phyloP scores from a whole-genome alignment of 1,140 invertebrate genomes.

The Hermatobates lingyangjiaoensis region DNA sequence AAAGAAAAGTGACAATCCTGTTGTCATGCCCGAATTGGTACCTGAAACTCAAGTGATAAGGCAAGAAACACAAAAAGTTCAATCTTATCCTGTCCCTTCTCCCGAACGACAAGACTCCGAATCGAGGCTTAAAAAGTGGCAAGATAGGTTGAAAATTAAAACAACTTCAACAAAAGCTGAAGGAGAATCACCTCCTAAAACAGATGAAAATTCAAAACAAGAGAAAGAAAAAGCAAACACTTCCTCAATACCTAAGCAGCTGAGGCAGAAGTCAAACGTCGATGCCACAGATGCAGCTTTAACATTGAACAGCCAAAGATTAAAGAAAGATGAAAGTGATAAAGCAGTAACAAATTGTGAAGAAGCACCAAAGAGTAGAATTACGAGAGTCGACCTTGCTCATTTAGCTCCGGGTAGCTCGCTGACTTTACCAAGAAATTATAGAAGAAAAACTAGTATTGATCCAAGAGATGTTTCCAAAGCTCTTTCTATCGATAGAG shows the following conservation, averaged over 20 bases:
- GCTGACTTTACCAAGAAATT: constrained; percentile 13
- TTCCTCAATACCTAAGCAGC: constrained; percentile 13
- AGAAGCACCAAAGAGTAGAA: background rate
- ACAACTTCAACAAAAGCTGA: constrained; percentile 16
- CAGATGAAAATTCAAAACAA: constrained; percentile 26
- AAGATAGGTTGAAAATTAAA: constrained; percentile 32
- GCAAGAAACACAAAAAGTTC: constrained; percentile 25
- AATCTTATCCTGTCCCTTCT: constrained; percentile 26
- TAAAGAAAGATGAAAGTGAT: constrained; percentile 10
- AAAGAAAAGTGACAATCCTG: constrained; percentile 21
- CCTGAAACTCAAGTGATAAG: constrained; percentile 30
- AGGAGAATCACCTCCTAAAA: constrained; percentile 24
- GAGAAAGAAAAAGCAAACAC: constrained; percentile 24
- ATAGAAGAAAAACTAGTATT: constrained; percentile 11
- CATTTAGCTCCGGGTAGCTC: constrained; percentile 3
- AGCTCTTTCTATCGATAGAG: constrained; percentile 8
- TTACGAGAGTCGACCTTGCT: background rate
- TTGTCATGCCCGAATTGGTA: constrained; percentile 27
- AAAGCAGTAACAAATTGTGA: background rate
- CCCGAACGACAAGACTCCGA: constrained; percentile 32
- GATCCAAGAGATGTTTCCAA: constrained; percentile 13
- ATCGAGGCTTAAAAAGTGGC: constrained; percentile 37
- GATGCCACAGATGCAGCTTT: constrained; percentile 13
- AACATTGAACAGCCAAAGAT: constrained; percentile 7
- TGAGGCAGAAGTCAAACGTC: constrained; percentile 14